Evolutionary conservation across 2,113 vertebrate genomes (phyloP).

Genomic region (Microcebus tavaratra): DNA sequence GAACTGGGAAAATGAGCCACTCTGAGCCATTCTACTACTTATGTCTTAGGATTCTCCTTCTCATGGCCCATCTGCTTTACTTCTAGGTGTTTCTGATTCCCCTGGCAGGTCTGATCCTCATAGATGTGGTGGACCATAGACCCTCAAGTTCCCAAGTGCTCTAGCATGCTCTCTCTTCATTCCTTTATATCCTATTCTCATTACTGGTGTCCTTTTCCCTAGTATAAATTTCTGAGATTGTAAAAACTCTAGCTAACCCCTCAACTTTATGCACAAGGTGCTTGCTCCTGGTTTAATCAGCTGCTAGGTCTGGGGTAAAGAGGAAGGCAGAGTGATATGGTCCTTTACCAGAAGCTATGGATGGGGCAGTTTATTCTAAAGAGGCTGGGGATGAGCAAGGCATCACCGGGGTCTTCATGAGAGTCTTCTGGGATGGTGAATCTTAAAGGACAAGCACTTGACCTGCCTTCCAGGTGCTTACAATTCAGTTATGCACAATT

Average conservation of each 20-base stretch:
- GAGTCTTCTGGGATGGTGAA: neutral
- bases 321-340: neutral
- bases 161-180: neutral
- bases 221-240: neutral
- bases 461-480: neutral
- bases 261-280: neutral
- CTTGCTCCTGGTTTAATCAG: neutral
- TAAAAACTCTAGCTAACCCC: neutral
- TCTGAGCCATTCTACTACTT: neutral
- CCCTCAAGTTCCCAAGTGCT: neutral
- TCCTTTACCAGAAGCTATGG: neutral
- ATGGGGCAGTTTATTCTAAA: neutral
- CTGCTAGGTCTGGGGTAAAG: neutral
- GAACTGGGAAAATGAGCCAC: neutral
- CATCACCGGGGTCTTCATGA: rapidly evolving
- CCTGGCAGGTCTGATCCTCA: neutral
- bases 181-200: neutral
- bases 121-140: neutral
- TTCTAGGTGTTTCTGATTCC: neutral
- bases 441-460: neutral
- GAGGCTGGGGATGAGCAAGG: neutral
- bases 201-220: neutral
- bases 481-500: neutral
- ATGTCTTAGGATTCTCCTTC: neutral
- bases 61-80: neutral